Evolutionary conservation across 2,797 vertebrate genomes (phyloP), one percentile per base, ranked within the genome.

Genomic region (Pangasius djambal): DNA sequence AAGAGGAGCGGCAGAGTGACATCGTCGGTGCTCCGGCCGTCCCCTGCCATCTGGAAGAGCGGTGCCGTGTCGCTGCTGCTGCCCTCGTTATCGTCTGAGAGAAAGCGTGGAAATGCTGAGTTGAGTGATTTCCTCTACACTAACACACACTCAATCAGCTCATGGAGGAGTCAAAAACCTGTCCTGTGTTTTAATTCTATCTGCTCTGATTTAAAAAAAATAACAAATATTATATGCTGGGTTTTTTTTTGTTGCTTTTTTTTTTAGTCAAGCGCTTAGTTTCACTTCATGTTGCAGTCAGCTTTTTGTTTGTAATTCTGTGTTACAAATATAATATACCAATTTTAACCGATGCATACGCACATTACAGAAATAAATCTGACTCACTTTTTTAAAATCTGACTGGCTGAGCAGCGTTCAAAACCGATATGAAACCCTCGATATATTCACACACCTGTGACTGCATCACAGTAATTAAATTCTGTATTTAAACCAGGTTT

Each of bases 41-140:
- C 99, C 1, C 99, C 99, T 0, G 98, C 99, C 99, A 99, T 99
- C 96, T 99, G 99, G 96, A 99, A 99, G 77, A 99, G 97, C 18
- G 98, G 98, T 4, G 99, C 99, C 0, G 98, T 99, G 93, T 99
- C 99, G 72, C 99, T 99, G 93, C 99, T 99, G 96, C 98, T 99
- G 92, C 98, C 99, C 88, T 99, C 98, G 0, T 99, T 99, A 96
- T 99, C 99, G 92, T 99, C 99, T 99, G 91, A 44, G 92, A 90
- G 86, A 40, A 65, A 44, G 28, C 4, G n/a, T 20, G 50, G 13
- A 85, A 37, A 83, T 18, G 48, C 2, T 0, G 50, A 1, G 34
- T 25, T 0, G 57, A 37, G 31, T 37, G 20, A 61, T 15, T 61
- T 82, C 20, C 31, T 2, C 55, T 13, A 22, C 77, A 37, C 48